Evolutionary conservation across 92 coral and sea anemone species (phyloP).

Genomic region (Blastomussa wellsi): DNA sequence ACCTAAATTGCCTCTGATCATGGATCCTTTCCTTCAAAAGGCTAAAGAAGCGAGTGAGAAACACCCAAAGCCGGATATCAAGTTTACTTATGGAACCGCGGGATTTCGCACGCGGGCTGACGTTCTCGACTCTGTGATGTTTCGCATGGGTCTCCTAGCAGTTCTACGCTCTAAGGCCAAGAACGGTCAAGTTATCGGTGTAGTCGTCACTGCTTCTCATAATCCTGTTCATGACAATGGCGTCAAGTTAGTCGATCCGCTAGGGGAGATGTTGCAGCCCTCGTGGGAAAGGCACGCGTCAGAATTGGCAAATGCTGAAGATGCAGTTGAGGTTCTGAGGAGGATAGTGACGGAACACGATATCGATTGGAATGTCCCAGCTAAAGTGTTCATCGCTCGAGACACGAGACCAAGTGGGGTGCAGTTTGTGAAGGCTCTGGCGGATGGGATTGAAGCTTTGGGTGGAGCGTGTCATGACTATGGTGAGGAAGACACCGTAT

Average conservation of each 20-base stretch:
- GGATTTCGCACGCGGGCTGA: constrained; percentile 87
- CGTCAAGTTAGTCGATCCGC: constrained; percentile 93
- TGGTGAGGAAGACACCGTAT: constrained; percentile 57
- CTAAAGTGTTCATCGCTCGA: constrained; percentile 81
- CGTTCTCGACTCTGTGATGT: constrained; percentile 89
- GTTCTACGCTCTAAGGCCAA: constrained; percentile 89
- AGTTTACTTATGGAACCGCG: constrained; percentile 93
- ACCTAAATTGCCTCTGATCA: constrained; percentile 14
- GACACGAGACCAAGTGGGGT: constrained; percentile 95
- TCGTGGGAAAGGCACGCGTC: constrained; percentile 96
- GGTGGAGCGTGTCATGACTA: constrained; percentile 83
- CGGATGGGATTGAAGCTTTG: constrained; percentile 84
- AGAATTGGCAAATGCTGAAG: constrained; percentile 83
- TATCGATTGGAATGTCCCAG: constrained; percentile 65
- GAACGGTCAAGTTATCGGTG: constrained; percentile 81
- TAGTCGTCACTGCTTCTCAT: constrained; percentile 97
- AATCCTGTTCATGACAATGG: constrained; percentile 96
- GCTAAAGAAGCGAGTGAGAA: constrained; percentile 66
- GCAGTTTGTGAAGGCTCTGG: constrained; percentile 66
- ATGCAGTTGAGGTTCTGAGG: constrained; percentile 59
- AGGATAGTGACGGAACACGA: constrained; percentile 49
- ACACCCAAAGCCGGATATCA: constrained; percentile 83
- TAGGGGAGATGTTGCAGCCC: constrained; percentile 94
- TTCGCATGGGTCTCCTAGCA: constrained; percentile 95
- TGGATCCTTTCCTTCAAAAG: constrained; percentile 72